Conservation (phyloP, 2,797 vertebrate genomes). For the Oryzias dopingdopingensis region DNA sequence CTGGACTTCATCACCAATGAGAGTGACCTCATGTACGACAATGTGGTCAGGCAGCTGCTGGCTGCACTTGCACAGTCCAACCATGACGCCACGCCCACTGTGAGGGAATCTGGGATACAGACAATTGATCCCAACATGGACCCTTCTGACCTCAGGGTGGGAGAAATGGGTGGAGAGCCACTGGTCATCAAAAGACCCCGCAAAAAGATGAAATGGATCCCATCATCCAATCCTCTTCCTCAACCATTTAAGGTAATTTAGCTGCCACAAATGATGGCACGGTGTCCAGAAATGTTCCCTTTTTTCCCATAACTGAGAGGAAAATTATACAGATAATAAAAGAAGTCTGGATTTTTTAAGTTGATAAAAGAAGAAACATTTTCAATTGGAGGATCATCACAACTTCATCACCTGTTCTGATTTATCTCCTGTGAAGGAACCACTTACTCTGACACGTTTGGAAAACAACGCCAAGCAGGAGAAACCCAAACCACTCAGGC, state of each 20-base stretch:
- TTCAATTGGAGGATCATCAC: too few relatives aligned
- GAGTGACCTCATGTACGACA: conserved; percentile 98
- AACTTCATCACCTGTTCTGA: conserved; percentile 2
- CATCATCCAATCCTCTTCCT: conserved; percentile 89
- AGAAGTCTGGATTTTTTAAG: too few relatives aligned
- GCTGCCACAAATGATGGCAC: background rate
- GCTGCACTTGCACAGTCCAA: conserved; percentile 96
- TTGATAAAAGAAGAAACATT: too few relatives aligned
- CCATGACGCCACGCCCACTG: conserved; percentile 92
- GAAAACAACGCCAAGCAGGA: conserved; percentile 91
- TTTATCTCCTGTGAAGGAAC: conserved; percentile 77
- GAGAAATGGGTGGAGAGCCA: conserved; percentile 85
- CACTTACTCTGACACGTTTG: conserved; percentile 84
- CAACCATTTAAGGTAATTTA: conserved; percentile 88
- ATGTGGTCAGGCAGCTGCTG: conserved; percentile 94
- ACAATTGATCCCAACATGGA: conserved; percentile 90
- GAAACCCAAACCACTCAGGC: conserved; percentile 89
- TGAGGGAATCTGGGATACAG: conserved; percentile 92
- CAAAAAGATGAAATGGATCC: conserved; percentile 98
- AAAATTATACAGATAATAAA: background rate
- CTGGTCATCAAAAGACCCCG: conserved; percentile 93
- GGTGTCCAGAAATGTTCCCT: background rate
- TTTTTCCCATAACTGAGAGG: background rate
- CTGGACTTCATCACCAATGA: conserved; percentile 99
- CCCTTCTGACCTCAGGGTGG: conserved; percentile 84